These are phyloP conservation scores for Pinctada fucata DNA, from an alignment of 2,888 invertebrate genomes.

Conservation along the genomic window DNA sequence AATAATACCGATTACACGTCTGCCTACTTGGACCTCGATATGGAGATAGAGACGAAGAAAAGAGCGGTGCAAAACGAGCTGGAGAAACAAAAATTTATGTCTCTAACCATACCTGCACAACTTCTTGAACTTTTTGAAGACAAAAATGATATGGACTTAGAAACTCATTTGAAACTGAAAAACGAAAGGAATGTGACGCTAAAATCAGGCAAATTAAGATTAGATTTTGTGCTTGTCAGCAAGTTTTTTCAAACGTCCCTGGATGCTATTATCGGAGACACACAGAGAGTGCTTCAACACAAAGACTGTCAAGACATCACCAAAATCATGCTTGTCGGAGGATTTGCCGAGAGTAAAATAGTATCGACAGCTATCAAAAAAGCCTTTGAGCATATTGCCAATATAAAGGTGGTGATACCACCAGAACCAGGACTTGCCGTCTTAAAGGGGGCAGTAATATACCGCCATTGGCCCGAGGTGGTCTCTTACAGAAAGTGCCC, in stretches of 20 bases:
- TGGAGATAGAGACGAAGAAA: constrained; percentile 28
- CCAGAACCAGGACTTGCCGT: constrained; percentile 25
- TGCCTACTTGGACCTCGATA: constrained; percentile 24
- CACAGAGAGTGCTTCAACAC: background rate
- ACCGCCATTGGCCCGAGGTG: constrained; percentile 45
- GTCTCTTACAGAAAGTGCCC: constrained; percentile 42
- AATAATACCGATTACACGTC: background rate
- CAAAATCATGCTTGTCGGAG: background rate
- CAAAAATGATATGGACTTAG: constrained; percentile 6
- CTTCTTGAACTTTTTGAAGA: constrained; percentile 18
- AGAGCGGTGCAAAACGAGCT: background rate
- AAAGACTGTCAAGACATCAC: background rate
- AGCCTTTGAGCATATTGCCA: background rate
- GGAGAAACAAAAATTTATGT: background rate
- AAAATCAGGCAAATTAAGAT: background rate
- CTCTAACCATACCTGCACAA: background rate
- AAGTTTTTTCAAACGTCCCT: background rate
- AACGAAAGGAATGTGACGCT: background rate
- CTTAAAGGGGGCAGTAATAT: constrained; percentile 43
- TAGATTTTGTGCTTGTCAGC: background rate
- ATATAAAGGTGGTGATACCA: constrained; percentile 19
- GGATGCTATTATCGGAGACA: background rate
- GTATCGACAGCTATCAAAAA: constrained; percentile 12
- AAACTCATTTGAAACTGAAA: background rate
- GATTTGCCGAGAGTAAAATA: constrained; percentile 15